Evolutionary conservation across 2,888 invertebrate genomes (phyloP), one percentile per base, ranked within the genome.

Genomic region (Syrphus vitripennis): DNA sequence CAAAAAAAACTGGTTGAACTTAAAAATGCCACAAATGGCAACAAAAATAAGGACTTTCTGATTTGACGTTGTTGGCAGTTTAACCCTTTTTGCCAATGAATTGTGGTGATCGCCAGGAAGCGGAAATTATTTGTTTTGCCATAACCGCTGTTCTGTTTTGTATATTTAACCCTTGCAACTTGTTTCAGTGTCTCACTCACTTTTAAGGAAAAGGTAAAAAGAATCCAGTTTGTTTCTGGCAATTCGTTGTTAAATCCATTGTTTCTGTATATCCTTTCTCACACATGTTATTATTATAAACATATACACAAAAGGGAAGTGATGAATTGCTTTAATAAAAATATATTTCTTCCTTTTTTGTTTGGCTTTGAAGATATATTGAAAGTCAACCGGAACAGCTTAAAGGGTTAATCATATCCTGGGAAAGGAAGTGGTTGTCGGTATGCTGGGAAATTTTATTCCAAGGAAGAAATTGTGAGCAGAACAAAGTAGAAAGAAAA

Each of bases 121-220:
- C 79, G 83, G 83, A 83, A 79, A 83, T 83, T 79, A 83, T 83
- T 83, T 79, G 74, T 83, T 75, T 74, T 70, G 70, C 63, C 61
- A 83, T 69, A 79, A 79, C 72, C 63, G 48, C 45, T 61, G 37
- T n/a, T n/a, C 21, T 19, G 12, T 37, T 57, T 67, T 59, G 0
- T 12, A 19, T 72, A 67, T 29, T n/a, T 61, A 78, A 74, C 78
- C 78, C 78, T 34, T 59, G 31, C 10, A 16, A 50, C 29, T 59
- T 74, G 59, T 42, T 40, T 45, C 69, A 76, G 42, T n/a, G n/a
- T 29, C 29, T 69, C 2, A 57, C 70, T 70, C 37, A 45, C 34
- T 55, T 40, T 40, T 16, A 3, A 31, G 31, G 12, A 61, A 40
- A 42, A 61, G 16, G 59, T 59, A 59, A 19, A 45, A 65, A 40